Evolutionary conservation across 30 jellyfish, hydroid and myxozoan species (phyloP), one percentile per base, ranked within the genome.

Genomic region (Aurelia sp.): DNA sequence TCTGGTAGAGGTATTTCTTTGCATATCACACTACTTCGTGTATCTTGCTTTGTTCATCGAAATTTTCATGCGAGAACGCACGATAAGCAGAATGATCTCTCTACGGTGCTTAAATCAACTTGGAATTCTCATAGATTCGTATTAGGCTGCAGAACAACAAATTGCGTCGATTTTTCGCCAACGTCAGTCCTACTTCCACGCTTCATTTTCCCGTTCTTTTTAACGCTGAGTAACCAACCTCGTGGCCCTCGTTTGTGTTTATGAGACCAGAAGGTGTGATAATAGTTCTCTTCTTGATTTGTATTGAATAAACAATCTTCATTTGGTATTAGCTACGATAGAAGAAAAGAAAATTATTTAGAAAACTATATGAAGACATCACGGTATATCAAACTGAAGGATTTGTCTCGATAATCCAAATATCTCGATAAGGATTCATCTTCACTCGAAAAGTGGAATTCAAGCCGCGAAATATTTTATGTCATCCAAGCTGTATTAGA

Each of bases 241-340:
- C 81, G 76, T 44, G 91, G 86, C 17, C 94, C 76, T n/a, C 31
- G 41, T 7, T 53, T 76, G 62, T 87, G 73, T 27, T 44, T 21
- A 74, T 92, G 82, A 55, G 98, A 92, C 97, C 97, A 92, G 52
- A 92, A 92, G n/a, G 94, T 61, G 44, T 92, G 92, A 72, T 73
- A 82, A 70, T 67, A 63, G 62, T 92, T 92, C 84, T 92, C 98
- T 60, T 87, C 98, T 72, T 86, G 91, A 62, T 81, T 60, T 7
- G 91, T 72, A 13, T 55, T 38, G 74, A 92, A 86, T 0, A 72
- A 35, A 58, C 96, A 92, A 13, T 92, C 92, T 13, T 18, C 65
- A 47, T 64, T 88, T 48, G 94, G 91, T 41, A 76, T 35, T 3
- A 53, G 80, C 98, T 91, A 55, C 35, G 74, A 63, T 10, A 0